A percentile compares a stretch with the other conserved stretches of the same genome.
These are phyloP conservation scores for Ameiurus melas DNA, from an alignment of 2,113 vertebrate genomes.

Conservation along the genomic window DNA sequence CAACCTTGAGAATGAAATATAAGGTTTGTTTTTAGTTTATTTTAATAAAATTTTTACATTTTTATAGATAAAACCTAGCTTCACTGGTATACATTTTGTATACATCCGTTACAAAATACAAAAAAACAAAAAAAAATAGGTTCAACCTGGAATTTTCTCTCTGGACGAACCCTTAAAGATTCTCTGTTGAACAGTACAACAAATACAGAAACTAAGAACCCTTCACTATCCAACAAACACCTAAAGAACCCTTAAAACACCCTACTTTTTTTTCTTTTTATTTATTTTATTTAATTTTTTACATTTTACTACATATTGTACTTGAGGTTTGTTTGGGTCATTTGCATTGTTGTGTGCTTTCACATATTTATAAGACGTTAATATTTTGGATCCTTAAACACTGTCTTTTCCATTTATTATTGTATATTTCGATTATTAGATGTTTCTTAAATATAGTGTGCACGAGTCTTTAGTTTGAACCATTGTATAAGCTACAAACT, in stretches of 20 bases:
- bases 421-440: not conserved
- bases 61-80: not conserved
- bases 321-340: not conserved
- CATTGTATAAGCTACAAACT: not conserved
- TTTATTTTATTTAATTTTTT: not conserved
- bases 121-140: not conserved
- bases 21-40: slow-evolving; percentile 15
- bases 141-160: not conserved
- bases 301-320: not conserved
- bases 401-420: not conserved
- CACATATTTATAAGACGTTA: not conserved
- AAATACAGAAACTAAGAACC: not conserved
- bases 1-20: slow-evolving; percentile 41
- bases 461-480: not conserved
- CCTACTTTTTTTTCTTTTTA: not conserved
- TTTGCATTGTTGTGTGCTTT: not conserved
- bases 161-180: not conserved
- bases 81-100: not conserved
- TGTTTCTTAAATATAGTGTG: not conserved
- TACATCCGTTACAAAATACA: not conserved
- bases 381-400: not conserved
- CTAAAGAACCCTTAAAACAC: not conserved
- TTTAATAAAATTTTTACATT: not conserved
- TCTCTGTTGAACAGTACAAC: not conserved
- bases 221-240: not conserved